Conservation (phyloP, 2,888 invertebrate species). For the Lottia scabra region DNA sequence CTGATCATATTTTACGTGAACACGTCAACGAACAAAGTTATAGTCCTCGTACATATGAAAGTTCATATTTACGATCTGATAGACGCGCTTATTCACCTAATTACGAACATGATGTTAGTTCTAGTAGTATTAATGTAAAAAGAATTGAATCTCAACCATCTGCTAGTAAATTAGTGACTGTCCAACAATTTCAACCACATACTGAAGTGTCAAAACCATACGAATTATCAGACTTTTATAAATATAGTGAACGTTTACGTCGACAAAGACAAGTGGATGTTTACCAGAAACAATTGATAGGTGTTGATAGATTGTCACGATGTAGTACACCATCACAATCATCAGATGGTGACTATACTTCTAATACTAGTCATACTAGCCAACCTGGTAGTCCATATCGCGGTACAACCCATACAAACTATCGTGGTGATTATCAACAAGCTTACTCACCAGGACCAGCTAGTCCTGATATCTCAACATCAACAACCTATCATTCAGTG, state of each 20-base stretch:
- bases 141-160: conserved; percentile 37
- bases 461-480: conserved; percentile 32
- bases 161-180: conserved; percentile 55
- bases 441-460: conserved; percentile 22
- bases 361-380: conserved; percentile 10
- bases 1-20: background rate
- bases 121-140: conserved; percentile 28
- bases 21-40: conserved; percentile 45
- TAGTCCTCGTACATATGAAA: conserved; percentile 55
- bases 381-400: conserved; percentile 23
- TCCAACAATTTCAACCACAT: conserved; percentile 55
- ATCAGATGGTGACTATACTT: conserved; percentile 46
- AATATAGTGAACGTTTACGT: conserved; percentile 94
- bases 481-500: conserved; percentile 39
- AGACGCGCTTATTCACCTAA: conserved; percentile 19
- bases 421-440: conserved; percentile 12
- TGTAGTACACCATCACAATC: conserved; percentile 54
- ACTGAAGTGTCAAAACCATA: conserved; percentile 93
- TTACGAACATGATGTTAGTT: conserved; percentile 12
- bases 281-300: conserved; percentile 58
- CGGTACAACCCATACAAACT: conserved; percentile 13
- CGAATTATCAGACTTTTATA: conserved; percentile 98
- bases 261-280: conserved; percentile 72
- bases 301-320: conserved; percentile 40
- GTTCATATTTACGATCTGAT: conserved; percentile 20